Conservation (phyloP, 2,797 vertebrate genomes). For the Gymnothorax reevesii region DNA sequence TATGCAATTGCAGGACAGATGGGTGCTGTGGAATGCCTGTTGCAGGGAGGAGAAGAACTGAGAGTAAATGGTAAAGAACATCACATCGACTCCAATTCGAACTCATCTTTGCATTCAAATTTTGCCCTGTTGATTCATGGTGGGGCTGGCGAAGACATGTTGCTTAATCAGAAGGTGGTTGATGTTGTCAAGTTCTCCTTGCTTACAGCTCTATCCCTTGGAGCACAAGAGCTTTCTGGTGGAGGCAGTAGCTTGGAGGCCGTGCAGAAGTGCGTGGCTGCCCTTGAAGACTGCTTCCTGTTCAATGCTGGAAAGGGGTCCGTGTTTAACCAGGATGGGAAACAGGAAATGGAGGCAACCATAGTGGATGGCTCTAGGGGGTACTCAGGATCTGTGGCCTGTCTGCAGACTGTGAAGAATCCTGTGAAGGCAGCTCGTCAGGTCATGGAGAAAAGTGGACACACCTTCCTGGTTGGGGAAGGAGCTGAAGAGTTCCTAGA, state of each 20-base stretch:
- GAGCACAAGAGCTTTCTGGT: slow-evolving; percentile 62
- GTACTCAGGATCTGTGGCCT: slow-evolving; percentile 75
- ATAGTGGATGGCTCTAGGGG: slow-evolving; percentile 67
- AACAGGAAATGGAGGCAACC: slow-evolving; percentile 76
- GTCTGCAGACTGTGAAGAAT: slow-evolving; percentile 67
- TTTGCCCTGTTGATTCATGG: slow-evolving; percentile 74
- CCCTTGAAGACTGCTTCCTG: slow-evolving; percentile 77
- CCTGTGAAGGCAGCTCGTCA: slow-evolving; percentile 65
- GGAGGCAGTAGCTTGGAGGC: slow-evolving; percentile 73
- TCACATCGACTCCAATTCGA: background rate
- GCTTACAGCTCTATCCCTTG: slow-evolving; percentile 67
- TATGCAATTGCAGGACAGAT: slow-evolving; percentile 74
- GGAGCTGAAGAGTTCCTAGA: slow-evolving; percentile 72
- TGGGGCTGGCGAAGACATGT: slow-evolving; percentile 74
- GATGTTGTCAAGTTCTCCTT: slow-evolving; percentile 73
- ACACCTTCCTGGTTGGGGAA: slow-evolving; percentile 66
- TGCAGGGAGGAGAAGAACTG: slow-evolving; percentile 54
- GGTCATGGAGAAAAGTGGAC: slow-evolving; percentile 67
- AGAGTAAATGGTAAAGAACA: slow-evolving; percentile 49
- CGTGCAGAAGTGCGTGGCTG: slow-evolving; percentile 74
- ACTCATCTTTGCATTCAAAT: slow-evolving; percentile 44
- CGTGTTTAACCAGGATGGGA: slow-evolving; percentile 74
- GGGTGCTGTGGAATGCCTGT: slow-evolving; percentile 69
- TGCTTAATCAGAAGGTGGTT: slow-evolving; percentile 65
- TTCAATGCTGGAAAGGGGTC: slow-evolving; percentile 80